Conservation (phyloP, 2,113 vertebrate genomes). For the Dipodomys spectabilis region DNA sequence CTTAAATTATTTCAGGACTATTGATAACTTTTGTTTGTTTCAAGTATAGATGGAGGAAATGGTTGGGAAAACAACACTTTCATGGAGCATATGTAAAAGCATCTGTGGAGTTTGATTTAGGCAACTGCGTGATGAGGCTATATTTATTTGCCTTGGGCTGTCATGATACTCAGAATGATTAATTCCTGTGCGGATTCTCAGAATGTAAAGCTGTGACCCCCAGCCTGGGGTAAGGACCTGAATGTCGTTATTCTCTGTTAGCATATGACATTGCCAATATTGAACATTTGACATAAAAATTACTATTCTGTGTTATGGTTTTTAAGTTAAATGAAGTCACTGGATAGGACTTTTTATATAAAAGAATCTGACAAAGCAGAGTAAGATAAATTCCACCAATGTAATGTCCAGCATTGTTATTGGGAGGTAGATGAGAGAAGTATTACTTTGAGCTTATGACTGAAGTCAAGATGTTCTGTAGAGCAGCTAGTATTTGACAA, state of each 20-base stretch:
- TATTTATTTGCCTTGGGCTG: neutral
- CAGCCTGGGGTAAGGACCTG: neutral
- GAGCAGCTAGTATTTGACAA: neutral
- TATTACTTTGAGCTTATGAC: neutral
- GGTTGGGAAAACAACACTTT: constrained; percentile 3
- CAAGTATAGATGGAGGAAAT: constrained; percentile 2
- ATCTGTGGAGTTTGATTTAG: neutral
- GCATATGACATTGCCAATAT: neutral
- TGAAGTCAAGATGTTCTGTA: neutral
- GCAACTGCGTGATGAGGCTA: neutral
- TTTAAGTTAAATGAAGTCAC: neutral
- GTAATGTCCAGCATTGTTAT: neutral
- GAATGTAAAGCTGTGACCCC: neutral
- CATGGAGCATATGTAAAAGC: neutral
- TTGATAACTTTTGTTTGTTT: neutral
- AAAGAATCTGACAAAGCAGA: neutral
- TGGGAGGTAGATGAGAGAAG: neutral
- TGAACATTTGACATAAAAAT: neutral
- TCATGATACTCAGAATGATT: neutral
- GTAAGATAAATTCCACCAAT: neutral
- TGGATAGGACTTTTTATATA: neutral
- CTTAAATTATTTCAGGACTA: neutral
- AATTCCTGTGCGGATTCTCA: neutral
- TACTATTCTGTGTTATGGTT: neutral
- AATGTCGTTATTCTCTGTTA: neutral